These are phyloP conservation scores for Agrilus mali DNA, from an alignment of 2,888 invertebrate species.

Conservation along the genomic window DNA sequence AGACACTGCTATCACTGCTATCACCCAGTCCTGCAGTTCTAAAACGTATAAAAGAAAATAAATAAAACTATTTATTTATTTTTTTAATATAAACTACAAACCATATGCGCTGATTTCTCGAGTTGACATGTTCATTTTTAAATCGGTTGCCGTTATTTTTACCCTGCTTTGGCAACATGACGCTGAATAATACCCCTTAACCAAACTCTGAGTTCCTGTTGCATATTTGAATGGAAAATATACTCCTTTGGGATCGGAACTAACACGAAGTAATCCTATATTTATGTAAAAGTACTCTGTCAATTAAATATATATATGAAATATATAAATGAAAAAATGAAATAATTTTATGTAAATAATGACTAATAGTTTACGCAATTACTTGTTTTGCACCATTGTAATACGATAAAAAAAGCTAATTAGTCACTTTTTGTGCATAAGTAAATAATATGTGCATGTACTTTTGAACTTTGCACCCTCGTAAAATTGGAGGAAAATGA, in stretches of 20 bases:
- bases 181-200: slow-evolving; percentile 53
- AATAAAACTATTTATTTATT: not conserved
- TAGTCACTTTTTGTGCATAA: too few species aligned
- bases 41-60: not conserved
- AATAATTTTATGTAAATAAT: not conserved
- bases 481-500: too few species aligned
- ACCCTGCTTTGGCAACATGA: slow-evolving; percentile 62
- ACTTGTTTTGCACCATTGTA: not conserved
- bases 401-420: slow-evolving; percentile 25
- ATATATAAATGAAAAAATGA: too few species aligned
- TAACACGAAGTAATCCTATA: slow-evolving; percentile 47
- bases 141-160: slow-evolving; percentile 53
- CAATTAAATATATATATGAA: slow-evolving; percentile 1
- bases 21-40: not conserved
- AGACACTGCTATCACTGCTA: not conserved
- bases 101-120: slow-evolving; percentile 45
- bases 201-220: slow-evolving; percentile 52
- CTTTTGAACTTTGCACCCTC: too few species aligned
- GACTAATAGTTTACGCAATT: not conserved
- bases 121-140: slow-evolving; percentile 51
- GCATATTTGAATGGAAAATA: slow-evolving; percentile 49
- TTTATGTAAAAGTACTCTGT: slow-evolving; percentile 1
- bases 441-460: too few species aligned
- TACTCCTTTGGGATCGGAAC: slow-evolving; percentile 47
- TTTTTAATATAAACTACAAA: slow-evolving; percentile 17